Percentiles rank a stretch among this genome's conserved stretches.
These are phyloP conservation scores for Ceratosolen fusciceps DNA, from an alignment of 1,140 invertebrate genomes.

Conservation along the genomic window DNA sequence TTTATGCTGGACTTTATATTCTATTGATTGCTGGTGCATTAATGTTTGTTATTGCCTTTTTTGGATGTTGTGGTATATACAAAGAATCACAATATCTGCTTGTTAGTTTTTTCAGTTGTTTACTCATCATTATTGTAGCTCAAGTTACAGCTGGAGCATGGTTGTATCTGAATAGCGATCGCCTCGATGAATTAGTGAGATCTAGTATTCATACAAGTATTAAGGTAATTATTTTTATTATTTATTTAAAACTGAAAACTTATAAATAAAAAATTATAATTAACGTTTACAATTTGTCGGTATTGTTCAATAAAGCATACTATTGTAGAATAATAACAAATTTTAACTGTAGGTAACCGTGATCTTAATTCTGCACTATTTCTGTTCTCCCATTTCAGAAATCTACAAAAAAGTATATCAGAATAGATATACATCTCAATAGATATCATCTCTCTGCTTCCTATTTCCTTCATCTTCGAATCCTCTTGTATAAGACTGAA, in stretches of 20 bases:
- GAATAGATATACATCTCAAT: too few relatives aligned
- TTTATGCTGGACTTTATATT: constrained; percentile 81
- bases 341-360: too few relatives aligned
- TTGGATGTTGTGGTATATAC: constrained; percentile 92
- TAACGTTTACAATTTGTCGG: background rate
- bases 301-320: too few relatives aligned
- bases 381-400: too few relatives aligned
- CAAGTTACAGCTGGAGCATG: constrained; percentile 83
- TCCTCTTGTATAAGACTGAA: too few relatives aligned
- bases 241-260: too few relatives aligned
- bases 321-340: too few relatives aligned
- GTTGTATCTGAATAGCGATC: constrained; percentile 79
- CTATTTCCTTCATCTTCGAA: too few relatives aligned
- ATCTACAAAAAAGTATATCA: too few relatives aligned
- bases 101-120: constrained; percentile 81
- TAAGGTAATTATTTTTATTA: constrained; percentile 58
- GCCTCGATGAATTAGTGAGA: constrained; percentile 76
- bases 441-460: too few relatives aligned
- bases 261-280: background rate
- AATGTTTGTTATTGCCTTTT: constrained; percentile 87
- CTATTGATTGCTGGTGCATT: constrained; percentile 84
- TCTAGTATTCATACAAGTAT: constrained; percentile 77
- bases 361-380: too few relatives aligned
- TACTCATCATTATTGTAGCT: constrained; percentile 84
- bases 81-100: constrained; percentile 90